phyloP scores from a whole-genome alignment of 2,113 vertebrate species.

The Stegostoma tigrinum region DNA sequence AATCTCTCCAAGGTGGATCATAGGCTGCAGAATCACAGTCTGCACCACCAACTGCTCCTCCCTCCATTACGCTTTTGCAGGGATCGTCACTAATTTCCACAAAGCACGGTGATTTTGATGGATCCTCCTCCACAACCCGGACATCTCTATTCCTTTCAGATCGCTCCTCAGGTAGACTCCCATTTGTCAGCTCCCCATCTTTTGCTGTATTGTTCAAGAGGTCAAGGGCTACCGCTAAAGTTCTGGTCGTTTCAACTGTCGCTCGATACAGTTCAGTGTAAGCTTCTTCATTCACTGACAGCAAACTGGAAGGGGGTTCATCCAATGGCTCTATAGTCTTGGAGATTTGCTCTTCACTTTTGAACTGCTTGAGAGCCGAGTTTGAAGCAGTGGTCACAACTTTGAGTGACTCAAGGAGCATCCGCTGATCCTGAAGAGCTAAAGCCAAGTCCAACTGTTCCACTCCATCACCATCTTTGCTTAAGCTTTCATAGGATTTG shows the following conservation, averaged over 20 bases:
- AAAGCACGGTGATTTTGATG: conserved; percentile 53
- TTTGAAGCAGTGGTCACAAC: conserved; percentile 83
- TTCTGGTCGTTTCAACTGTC: conserved; percentile 85
- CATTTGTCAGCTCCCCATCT: conserved; percentile 69
- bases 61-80: conserved; percentile 61
- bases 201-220: conserved; percentile 75
- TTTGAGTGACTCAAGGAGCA: conserved; percentile 86
- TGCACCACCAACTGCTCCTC: conserved; percentile 79
- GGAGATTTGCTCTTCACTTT: conserved; percentile 61
- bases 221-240: conserved; percentile 82
- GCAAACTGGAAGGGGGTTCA: conserved; percentile 66
- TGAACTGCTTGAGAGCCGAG: conserved; percentile 53
- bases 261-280: conserved; percentile 84
- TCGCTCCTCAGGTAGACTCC: conserved; percentile 57
- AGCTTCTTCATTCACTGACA: conserved; percentile 75
- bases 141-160: conserved; percentile 56
- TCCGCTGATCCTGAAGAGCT: conserved; percentile 89
- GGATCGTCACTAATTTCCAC: conserved; percentile 60
- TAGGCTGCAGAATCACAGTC: conserved; percentile 48
- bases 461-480: conserved; percentile 81
- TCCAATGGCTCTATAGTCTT: conserved; percentile 56
- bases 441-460: conserved; percentile 94
- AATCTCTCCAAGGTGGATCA: conserved; percentile 37
- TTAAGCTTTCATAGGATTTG: conserved; percentile 85
- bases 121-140: conserved; percentile 51